phyloP scores from a whole-genome alignment of 2,888 invertebrate species.

The Hydrotaea diabolus region DNA sequence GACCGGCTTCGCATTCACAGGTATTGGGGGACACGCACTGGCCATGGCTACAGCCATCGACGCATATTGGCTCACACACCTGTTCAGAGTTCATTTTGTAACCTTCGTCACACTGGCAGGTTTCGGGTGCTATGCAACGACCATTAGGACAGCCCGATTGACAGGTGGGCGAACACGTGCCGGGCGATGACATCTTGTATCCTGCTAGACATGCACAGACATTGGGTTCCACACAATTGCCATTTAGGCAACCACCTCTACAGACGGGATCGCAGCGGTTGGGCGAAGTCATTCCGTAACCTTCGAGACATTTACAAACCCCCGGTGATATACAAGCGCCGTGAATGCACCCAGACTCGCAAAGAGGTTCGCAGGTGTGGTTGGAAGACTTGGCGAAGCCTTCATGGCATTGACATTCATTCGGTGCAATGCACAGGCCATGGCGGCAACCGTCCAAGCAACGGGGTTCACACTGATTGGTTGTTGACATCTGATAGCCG shows the following conservation, averaged over 20 bases:
- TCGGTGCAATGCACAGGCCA: slow-evolving; percentile 74
- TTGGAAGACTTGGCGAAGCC: slow-evolving; percentile 62
- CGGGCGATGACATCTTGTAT: slow-evolving; percentile 75
- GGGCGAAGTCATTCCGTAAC: slow-evolving; percentile 61
- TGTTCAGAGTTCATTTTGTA: slow-evolving; percentile 63
- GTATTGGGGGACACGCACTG: slow-evolving; percentile 74
- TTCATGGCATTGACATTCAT: slow-evolving; percentile 68
- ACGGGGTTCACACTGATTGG: slow-evolving; percentile 80
- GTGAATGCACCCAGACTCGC: slow-evolving; percentile 69
- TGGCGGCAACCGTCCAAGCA: slow-evolving; percentile 72
- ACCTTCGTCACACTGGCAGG: slow-evolving; percentile 74
- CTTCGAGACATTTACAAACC: slow-evolving; percentile 71
- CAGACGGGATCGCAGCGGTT: slow-evolving; percentile 71
- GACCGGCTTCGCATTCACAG: slow-evolving; percentile 69
- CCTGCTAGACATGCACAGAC: slow-evolving; percentile 86
- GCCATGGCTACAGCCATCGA: slow-evolving; percentile 72
- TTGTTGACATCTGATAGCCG: slow-evolving; percentile 81
- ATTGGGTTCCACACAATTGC: slow-evolving; percentile 85
- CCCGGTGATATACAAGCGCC: slow-evolving; percentile 76
- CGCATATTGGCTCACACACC: slow-evolving; percentile 80
- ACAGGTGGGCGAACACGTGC: slow-evolving; percentile 68
- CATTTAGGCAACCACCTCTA: slow-evolving; percentile 84
- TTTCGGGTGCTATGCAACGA: slow-evolving; percentile 76
- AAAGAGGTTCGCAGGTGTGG: slow-evolving; percentile 35
- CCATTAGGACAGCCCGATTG: slow-evolving; percentile 70